These are phyloP conservation scores for Ferdinandea cuprea DNA, from an alignment of 2,888 invertebrate species.

Conservation along the genomic window DNA sequence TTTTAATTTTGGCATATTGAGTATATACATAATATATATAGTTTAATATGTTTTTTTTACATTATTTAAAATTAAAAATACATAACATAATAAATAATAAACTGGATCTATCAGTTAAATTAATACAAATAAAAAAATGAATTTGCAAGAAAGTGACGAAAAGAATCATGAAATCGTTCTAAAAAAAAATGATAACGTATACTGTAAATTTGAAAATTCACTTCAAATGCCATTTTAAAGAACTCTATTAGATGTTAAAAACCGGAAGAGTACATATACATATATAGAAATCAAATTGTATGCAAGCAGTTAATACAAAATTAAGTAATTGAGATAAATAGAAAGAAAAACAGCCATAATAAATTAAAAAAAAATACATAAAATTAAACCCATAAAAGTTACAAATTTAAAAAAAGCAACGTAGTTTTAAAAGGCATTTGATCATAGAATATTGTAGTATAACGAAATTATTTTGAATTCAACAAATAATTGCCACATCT, in stretches of 20 bases:
- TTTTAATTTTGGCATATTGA: constrained; percentile 29
- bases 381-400: background rate
- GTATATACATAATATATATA: background rate
- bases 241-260: constrained; percentile 1
- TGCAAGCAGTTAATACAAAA: background rate
- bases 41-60: constrained; percentile 12
- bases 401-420: background rate
- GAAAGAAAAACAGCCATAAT: background rate
- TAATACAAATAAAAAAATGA: background rate
- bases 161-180: background rate
- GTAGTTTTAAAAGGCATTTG: constrained; percentile 33
- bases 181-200: constrained; percentile 1
- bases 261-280: background rate
- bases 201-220: constrained; percentile 3
- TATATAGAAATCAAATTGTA: background rate
- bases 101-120: constrained; percentile 5
- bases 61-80: constrained; percentile 3
- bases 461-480: constrained; percentile 1
- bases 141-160: background rate
- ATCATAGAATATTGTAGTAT: constrained; percentile 5
- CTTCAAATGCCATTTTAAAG: constrained; percentile 37
- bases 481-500: constrained; percentile 26
- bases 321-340: background rate
- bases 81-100: background rate
- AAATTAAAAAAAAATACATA: background rate